These are phyloP conservation scores for Scrobipalpa costella DNA, from an alignment of 2,888 invertebrate species.

Conservation along the genomic window DNA sequence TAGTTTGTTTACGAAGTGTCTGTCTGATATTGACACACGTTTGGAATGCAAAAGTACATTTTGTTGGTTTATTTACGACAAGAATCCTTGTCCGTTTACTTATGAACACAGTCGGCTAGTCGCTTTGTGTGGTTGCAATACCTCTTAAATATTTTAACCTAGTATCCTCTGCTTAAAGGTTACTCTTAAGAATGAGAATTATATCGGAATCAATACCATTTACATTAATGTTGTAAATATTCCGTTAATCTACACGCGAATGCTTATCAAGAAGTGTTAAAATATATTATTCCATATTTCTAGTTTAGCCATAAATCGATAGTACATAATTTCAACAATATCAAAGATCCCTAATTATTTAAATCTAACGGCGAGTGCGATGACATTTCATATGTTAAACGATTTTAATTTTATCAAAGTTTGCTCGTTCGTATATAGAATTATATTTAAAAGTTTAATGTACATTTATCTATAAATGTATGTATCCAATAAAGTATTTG, in stretches of 20 bases:
- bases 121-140: constrained; percentile 73
- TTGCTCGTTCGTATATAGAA: constrained; percentile 80
- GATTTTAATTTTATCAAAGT: constrained; percentile 81
- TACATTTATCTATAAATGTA: constrained; percentile 66
- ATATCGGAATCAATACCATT: constrained; percentile 50
- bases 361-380: constrained; percentile 50
- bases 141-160: constrained; percentile 62
- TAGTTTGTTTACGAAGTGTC: constrained; percentile 1
- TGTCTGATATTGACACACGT: constrained; percentile 7
- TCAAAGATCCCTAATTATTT: constrained; percentile 70
- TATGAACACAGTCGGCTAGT: constrained; percentile 57
- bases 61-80: constrained; percentile 1
- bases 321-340: constrained; percentile 78
- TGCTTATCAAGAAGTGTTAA: constrained; percentile 65
- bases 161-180: constrained; percentile 63
- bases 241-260: constrained; percentile 62
- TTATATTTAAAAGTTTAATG: constrained; percentile 77
- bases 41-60: constrained; percentile 13
- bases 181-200: constrained; percentile 56
- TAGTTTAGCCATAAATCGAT: constrained; percentile 75
- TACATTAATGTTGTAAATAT: constrained; percentile 68
- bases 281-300: constrained; percentile 61
- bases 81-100: neutral
- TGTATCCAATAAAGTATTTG: constrained; percentile 65
- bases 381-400: constrained; percentile 76